phyloP scores from a whole-genome alignment of 2,888 invertebrate genomes.

The Antheraea assamensis region DNA sequence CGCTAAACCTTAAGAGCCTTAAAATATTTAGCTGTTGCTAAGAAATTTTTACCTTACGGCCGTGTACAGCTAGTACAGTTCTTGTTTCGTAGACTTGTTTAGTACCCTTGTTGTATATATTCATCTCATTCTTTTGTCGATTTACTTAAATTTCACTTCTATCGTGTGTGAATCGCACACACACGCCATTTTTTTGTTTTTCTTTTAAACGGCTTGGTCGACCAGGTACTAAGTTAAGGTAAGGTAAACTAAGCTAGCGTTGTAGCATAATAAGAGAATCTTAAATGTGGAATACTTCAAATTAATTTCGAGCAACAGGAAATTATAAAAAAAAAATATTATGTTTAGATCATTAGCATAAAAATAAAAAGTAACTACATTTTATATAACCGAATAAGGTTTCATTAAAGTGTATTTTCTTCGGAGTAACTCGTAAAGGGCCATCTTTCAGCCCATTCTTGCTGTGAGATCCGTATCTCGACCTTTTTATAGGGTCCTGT shows the following conservation, averaged over 20 bases:
- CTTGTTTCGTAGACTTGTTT: too few species aligned
- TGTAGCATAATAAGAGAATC: background rate
- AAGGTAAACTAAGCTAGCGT: background rate
- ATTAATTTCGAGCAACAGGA: background rate
- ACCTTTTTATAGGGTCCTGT: conserved; percentile 53
- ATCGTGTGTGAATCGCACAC: too few species aligned
- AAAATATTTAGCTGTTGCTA: too few species aligned
- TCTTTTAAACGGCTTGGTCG: too few species aligned
- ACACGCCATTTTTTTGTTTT: too few species aligned
- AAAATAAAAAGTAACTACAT: conserved; percentile 13
- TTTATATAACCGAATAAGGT: conserved; percentile 6
- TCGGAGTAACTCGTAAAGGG: conserved; percentile 18
- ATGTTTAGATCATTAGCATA: conserved; percentile 5
- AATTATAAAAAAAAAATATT: conserved; percentile 2
- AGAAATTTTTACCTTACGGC: too few species aligned
- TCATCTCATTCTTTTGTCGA: too few species aligned
- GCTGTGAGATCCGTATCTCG: conserved; percentile 35
- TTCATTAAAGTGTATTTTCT: conserved; percentile 20
- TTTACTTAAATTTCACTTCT: too few species aligned
- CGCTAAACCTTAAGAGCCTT: too few species aligned
- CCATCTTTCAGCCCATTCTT: conserved; percentile 26
- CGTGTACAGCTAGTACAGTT: too few species aligned
- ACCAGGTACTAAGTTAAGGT: too few species aligned
- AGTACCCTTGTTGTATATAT: too few species aligned
- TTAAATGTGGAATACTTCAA: background rate